Evolutionary conservation across 92 coral and sea anemone species (phyloP).

Genomic region (Galaxea fascicularis): DNA sequence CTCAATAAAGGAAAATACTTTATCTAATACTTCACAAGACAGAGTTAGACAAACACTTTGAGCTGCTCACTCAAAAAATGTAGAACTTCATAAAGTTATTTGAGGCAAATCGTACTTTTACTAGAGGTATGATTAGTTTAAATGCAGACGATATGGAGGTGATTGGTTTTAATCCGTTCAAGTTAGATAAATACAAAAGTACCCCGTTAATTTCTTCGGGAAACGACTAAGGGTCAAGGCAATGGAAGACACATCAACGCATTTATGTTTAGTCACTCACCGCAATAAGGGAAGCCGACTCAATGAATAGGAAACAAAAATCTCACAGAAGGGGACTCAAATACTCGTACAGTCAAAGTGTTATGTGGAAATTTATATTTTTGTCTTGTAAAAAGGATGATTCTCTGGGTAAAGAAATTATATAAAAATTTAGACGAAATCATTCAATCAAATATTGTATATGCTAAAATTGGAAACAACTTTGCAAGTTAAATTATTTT

Average conservation of each 20-base stretch:
- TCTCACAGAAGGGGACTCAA: not conserved
- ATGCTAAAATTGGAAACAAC: slow-evolving; percentile 5
- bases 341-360: not conserved
- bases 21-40: not conserved
- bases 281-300: not conserved
- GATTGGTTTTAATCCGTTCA: not conserved
- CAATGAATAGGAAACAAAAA: not conserved
- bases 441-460: slow-evolving; percentile 31
- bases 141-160: not conserved
- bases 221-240: not conserved
- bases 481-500: slow-evolving; percentile 15
- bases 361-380: slow-evolving; percentile 20
- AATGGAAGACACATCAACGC: not conserved
- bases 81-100: slow-evolving; percentile 5
- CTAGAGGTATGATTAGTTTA: slow-evolving; percentile 1
- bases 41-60: not conserved
- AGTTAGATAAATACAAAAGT: not conserved
- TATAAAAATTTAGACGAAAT: slow-evolving; percentile 6
- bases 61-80: not conserved
- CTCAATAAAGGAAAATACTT: not conserved
- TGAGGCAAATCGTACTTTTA: not conserved
- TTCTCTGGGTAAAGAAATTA: slow-evolving; percentile 27
- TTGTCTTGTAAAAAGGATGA: slow-evolving; percentile 31
- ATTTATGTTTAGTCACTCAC: not conserved
- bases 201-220: slow-evolving; percentile 9